Conservation (phyloP, 1,140 invertebrate species). For the Drosophila elegans region DNA sequence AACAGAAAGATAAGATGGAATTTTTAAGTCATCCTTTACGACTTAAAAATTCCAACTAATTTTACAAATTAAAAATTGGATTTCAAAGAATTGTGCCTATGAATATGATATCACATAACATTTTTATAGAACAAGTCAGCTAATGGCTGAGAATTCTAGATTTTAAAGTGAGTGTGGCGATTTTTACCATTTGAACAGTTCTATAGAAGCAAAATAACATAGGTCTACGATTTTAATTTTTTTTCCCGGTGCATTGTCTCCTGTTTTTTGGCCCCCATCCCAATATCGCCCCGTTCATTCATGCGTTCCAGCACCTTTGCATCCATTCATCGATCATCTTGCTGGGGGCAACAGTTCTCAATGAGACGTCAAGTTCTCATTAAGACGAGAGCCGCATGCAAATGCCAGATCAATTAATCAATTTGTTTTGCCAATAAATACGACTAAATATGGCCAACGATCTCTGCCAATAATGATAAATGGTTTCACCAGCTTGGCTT, state of each 20-base stretch:
- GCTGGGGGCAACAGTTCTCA: constrained; percentile 54
- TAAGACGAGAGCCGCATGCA: constrained; percentile 44
- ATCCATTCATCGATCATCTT: constrained; percentile 57
- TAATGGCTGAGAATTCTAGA: too few relatives aligned
- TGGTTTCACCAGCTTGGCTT: constrained; percentile 32
- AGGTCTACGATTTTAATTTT: neutral
- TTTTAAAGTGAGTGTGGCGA: too few relatives aligned
- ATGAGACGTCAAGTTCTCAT: constrained; percentile 53
- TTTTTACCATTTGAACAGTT: too few relatives aligned
- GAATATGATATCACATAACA: too few relatives aligned
- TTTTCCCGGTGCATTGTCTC: neutral
- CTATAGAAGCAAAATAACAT: too few relatives aligned
- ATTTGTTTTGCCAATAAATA: constrained; percentile 81
- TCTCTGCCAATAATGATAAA: constrained; percentile 64
- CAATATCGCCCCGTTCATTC: constrained; percentile 11
- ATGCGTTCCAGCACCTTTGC: constrained; percentile 39
- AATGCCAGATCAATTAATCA: constrained; percentile 70
- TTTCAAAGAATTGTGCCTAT: too few relatives aligned
- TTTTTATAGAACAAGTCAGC: too few relatives aligned
- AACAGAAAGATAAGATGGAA: too few relatives aligned
- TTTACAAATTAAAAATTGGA: too few relatives aligned
- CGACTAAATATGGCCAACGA: constrained; percentile 71
- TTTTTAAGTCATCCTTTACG: too few relatives aligned
- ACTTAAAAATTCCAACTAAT: too few relatives aligned
- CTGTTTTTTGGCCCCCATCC: neutral